Base-by-base conservation (phyloP, 2,113 vertebrate species). In the Ictidomys tridecemlineatus region DNA sequence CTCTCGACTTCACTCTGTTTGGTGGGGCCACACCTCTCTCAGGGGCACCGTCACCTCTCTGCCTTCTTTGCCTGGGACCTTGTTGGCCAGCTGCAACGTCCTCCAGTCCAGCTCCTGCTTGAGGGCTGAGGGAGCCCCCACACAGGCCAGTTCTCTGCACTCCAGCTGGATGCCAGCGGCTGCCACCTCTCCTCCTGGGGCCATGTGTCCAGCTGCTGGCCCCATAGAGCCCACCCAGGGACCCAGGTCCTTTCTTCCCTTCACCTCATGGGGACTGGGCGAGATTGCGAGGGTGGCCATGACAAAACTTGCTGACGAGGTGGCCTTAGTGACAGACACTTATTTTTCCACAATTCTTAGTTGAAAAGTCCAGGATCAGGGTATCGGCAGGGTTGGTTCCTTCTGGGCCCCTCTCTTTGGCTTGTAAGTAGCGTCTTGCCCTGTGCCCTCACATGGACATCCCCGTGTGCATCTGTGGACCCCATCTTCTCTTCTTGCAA, bases 141-240 rank as follows among this genome's bases (percentile, higher is more conserved):
- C 1, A 0, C 51, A 1, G 11, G 39, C 14, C 39, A 10, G 63
- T 30, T 78, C 73, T 34, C n/a, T 20, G 22, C 45, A 28, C 24
- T n/a, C 14, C 76, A 16, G 1, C 34, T 7, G 16, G 18, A 39
- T 39, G 48, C 34, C 77, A 0, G 6, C 0, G 1, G 45, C 42
- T 5, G 16, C 42, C 2, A 0, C 24, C 22, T 80, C 7, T 51
- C 56, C 5, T 34, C 28, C 6, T 2, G 0, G 4, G 24, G 37
- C 2, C 11, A 22, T 1, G 0, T 16, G 20, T 70, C 16, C n/a
- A 79, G 65, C 51, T 37, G 30, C 84, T 24, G 16, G 18, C 17
- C 5, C n/a, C 32, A 1, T 4, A 48, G 8, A 30, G 18, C 69
- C 30, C 1, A 4, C 28, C 0, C 39, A 73, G 67, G 13, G 58